Percentiles rank a stretch among this genome's conserved stretches.
phyloP scores from a whole-genome alignment of 2,797 vertebrate genomes.

The Anas bahamensis region DNA sequence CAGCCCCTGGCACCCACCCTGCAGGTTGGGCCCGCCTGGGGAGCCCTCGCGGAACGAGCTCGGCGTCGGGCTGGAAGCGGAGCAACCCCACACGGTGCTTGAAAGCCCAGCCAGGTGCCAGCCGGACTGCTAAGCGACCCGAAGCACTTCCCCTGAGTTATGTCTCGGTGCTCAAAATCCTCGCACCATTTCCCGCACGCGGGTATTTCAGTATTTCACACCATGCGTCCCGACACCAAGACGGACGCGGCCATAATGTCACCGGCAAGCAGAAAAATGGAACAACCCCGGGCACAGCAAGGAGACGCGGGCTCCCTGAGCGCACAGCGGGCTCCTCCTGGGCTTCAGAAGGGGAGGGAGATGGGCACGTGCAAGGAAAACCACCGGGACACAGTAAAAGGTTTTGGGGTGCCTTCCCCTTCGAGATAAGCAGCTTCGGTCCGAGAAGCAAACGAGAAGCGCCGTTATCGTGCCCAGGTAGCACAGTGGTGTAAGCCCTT shows the following conservation, averaged over 20 bases:
- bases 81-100: neutral
- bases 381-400: fast-evolving
- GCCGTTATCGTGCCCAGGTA: neutral
- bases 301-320: neutral
- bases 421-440: neutral
- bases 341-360: neutral
- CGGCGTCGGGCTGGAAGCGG: fast-evolving
- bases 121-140: neutral
- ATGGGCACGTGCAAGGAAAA: fast-evolving
- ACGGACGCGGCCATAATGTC: neutral
- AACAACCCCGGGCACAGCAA: neutral
- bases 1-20: neutral
- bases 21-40: neutral
- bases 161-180: neutral
- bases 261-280: neutral
- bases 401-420: neutral
- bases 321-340: neutral
- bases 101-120: neutral
- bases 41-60: neutral
- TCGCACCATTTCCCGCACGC: neutral
- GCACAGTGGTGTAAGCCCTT: neutral
- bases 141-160: neutral
- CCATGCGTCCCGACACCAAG: neutral
- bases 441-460: neutral
- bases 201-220: neutral